These are phyloP conservation scores for Elephantulus edwardii DNA, from an alignment of 2,113 vertebrate species.

Conservation along the genomic window DNA sequence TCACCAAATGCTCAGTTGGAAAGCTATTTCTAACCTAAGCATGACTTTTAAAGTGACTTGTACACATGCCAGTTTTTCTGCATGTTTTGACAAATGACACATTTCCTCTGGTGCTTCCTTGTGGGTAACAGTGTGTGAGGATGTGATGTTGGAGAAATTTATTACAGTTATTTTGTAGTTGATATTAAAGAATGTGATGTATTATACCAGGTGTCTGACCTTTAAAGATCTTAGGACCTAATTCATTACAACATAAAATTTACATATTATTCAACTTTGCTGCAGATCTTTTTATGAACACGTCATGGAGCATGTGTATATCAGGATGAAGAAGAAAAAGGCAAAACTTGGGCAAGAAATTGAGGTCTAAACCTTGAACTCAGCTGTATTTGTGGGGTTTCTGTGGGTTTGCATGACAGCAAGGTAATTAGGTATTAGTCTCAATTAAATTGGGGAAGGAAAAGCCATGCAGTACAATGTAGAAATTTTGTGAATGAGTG, in stretches of 20 bases:
- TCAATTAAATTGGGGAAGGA: not conserved
- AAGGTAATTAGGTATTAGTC: not conserved
- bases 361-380: not conserved
- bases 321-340: conserved; percentile 79
- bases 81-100: conserved; percentile 89
- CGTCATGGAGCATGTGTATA: conserved; percentile 81
- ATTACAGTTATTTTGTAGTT: conserved; percentile 91
- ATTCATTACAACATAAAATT: conserved; percentile 92
- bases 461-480: not conserved
- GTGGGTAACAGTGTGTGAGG: conserved; percentile 89
- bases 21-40: conserved; percentile 82
- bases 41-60: conserved; percentile 85
- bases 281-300: conserved; percentile 85
- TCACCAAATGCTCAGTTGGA: conserved; percentile 75
- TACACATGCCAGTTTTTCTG: conserved; percentile 83
- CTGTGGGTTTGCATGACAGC: not conserved
- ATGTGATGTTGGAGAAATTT: conserved; percentile 87
- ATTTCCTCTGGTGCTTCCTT: conserved; percentile 88
- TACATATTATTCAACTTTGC: conserved; percentile 90
- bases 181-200: conserved; percentile 91
- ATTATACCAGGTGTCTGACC: conserved; percentile 90
- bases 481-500: conserved; percentile 15
- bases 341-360: conserved; percentile 1
- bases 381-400: not conserved
- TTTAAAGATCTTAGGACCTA: conserved; percentile 91